A percentile compares a stretch with the other conserved stretches of the same genome.
These are phyloP conservation scores for Lepilemur ruficaudatus DNA, from an alignment of 2,797 vertebrate species.

Conservation along the genomic window DNA sequence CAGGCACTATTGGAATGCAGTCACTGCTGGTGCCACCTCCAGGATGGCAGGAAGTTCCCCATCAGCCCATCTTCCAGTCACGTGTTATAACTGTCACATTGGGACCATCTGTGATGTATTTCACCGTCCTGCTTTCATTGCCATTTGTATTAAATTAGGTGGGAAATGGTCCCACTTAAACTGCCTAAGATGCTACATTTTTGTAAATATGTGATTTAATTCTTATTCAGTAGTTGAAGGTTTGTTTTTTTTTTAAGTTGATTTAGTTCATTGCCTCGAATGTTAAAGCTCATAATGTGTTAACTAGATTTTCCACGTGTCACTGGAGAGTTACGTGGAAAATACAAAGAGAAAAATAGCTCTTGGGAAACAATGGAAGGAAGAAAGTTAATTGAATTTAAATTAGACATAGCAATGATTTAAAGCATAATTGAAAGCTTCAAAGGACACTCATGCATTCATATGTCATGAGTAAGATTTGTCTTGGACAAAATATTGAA, in stretches of 20 bases:
- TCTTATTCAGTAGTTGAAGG: background rate
- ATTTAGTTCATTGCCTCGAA: slow-evolving; percentile 2
- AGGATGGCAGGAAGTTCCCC: background rate
- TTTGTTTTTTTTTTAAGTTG: background rate
- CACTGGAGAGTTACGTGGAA: slow-evolving; percentile 41
- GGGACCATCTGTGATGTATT: background rate
- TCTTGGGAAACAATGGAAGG: slow-evolving; percentile 45
- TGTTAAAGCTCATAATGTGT: background rate
- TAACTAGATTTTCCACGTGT: slow-evolving; percentile 54
- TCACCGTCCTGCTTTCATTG: background rate
- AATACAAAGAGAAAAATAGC: slow-evolving; percentile 7
- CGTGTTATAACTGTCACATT: background rate
- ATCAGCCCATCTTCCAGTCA: background rate
- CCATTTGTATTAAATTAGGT: background rate
- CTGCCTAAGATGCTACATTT: background rate
- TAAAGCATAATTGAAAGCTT: slow-evolving; percentile 59
- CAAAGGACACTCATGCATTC: background rate
- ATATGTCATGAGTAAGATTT: slow-evolving; percentile 36
- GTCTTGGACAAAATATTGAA: background rate
- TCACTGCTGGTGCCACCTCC: fast-evolving
- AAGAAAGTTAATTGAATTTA: slow-evolving; percentile 64
- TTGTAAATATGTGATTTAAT: background rate
- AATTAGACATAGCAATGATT: slow-evolving; percentile 61
- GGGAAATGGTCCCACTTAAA: background rate
- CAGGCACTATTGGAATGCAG: background rate